phyloP scores from a whole-genome alignment of 2,797 vertebrate genomes.

The Channa striata region DNA sequence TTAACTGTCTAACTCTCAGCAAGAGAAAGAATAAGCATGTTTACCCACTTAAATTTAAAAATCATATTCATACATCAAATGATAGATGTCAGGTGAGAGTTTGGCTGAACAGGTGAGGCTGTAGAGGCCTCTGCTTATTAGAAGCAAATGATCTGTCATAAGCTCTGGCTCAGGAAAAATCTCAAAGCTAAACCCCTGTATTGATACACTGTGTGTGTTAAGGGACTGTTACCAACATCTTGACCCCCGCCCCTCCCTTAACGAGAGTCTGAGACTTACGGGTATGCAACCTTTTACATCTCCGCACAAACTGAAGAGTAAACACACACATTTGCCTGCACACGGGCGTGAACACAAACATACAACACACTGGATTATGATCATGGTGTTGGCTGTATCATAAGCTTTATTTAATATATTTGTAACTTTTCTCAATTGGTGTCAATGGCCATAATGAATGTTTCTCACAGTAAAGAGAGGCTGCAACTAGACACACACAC shows the following conservation, averaged over 20 bases:
- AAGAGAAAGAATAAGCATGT: conserved; percentile 14
- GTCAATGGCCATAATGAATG: conserved; percentile 64
- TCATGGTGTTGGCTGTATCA: conserved; percentile 59
- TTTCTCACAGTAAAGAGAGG: conserved; percentile 59
- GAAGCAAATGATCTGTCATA: conserved; percentile 47
- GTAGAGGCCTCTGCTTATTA: conserved; percentile 61
- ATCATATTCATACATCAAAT: background rate
- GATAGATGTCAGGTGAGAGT: conserved; percentile 25
- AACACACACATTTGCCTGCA: conserved; percentile 39
- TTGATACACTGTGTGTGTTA: conserved; percentile 63
- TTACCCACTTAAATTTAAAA: conserved; percentile 21
- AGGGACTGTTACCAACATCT: conserved; percentile 57
- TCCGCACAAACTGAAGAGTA: conserved; percentile 40
- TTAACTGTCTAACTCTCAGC: background rate
- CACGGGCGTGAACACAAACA: conserved; percentile 46
- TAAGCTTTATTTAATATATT: conserved; percentile 73
- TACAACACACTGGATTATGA: conserved; percentile 62
- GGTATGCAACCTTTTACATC: conserved; percentile 35
- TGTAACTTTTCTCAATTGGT: conserved; percentile 68
- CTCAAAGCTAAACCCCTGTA: conserved; percentile 60
- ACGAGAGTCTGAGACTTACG: conserved; percentile 48
- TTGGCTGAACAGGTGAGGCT: conserved; percentile 24
- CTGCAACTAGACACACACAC: conserved; percentile 47
- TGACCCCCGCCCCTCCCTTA: conserved; percentile 19
- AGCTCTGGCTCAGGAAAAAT: conserved; percentile 59